A percentile compares a stretch with the other conserved stretches of the same genome.
Evolutionary conservation across 2,888 invertebrate species (phyloP).

Genomic region (Lomographa bimaculata): DNA sequence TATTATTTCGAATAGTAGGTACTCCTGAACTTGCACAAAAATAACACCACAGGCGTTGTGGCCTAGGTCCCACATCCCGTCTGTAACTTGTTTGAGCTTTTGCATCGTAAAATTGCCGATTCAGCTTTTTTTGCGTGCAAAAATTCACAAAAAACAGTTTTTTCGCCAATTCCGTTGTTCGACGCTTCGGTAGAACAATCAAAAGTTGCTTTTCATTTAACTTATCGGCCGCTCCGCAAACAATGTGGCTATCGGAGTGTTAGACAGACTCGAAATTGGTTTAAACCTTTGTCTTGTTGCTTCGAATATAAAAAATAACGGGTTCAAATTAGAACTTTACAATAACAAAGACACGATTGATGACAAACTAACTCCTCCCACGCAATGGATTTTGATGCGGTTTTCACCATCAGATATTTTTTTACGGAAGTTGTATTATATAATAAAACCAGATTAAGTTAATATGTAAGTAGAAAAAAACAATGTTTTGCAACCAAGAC

Average conservation of each 20-base stretch:
- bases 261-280: conserved; percentile 52
- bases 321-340: conserved; percentile 17
- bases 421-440: too few species aligned
- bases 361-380: too few species aligned
- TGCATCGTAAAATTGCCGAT: conserved; percentile 41
- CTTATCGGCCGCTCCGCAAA: conserved; percentile 54
- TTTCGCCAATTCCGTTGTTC: conserved; percentile 40
- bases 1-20: conserved; percentile 15
- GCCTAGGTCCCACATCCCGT: conserved; percentile 30
- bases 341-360: conserved; percentile 7
- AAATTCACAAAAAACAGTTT: conserved; percentile 32
- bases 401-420: too few species aligned
- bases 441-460: too few species aligned
- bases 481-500: too few species aligned
- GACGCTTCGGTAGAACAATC: conserved; percentile 49
- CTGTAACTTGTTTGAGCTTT: conserved; percentile 41
- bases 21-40: conserved; percentile 7
- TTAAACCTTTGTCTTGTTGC: conserved; percentile 60
- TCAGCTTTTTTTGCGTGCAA: conserved; percentile 41
- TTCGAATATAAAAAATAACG: conserved; percentile 22
- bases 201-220: conserved; percentile 70
- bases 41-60: conserved; percentile 7
- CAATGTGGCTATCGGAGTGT: conserved; percentile 52
- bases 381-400: too few species aligned
- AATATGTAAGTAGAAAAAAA: too few species aligned